Evolutionary conservation across 2,113 vertebrate genomes (phyloP).

Genomic region (Coregonus clupeaformis): DNA sequence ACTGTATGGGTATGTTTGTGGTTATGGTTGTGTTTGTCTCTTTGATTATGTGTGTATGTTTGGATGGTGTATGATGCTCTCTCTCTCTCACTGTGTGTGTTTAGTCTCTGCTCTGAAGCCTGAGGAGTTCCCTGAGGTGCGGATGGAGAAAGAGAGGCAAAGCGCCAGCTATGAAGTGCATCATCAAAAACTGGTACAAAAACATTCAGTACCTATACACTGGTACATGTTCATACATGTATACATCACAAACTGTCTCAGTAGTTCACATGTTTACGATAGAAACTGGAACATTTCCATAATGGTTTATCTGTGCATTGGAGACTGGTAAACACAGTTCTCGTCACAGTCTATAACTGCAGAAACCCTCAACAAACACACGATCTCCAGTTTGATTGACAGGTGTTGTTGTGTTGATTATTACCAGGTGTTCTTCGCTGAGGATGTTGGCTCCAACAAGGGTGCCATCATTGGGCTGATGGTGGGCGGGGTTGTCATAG

Average conservation of each 20-base stretch:
- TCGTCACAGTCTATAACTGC: neutral
- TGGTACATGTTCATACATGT: no score
- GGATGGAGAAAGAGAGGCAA: conserved; percentile 85
- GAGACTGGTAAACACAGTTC: neutral
- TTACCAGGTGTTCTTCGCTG: conserved; percentile 89
- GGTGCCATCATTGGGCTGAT: conserved; percentile 97
- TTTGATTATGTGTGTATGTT: neutral
- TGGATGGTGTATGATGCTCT: no score
- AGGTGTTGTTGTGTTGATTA: neutral
- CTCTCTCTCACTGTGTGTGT: conserved; percentile 1
- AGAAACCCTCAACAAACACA: neutral
- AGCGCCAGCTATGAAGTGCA: conserved; percentile 90
- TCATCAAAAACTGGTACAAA: conserved; percentile 88
- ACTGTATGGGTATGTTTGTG: neutral
- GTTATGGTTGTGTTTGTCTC: neutral
- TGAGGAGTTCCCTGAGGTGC: conserved; percentile 88
- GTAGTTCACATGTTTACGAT: neutral
- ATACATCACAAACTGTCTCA: conserved; percentile 85
- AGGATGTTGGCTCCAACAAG: conserved; percentile 97
- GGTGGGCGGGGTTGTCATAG: conserved; percentile 98
- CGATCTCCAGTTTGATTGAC: neutral
- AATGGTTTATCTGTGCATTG: neutral
- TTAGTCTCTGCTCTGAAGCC: conserved; percentile 86
- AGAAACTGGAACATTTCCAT: neutral
- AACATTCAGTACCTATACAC: neutral